phyloP scores from a whole-genome alignment of 2,888 invertebrate species.

The Plutella xylostella region DNA sequence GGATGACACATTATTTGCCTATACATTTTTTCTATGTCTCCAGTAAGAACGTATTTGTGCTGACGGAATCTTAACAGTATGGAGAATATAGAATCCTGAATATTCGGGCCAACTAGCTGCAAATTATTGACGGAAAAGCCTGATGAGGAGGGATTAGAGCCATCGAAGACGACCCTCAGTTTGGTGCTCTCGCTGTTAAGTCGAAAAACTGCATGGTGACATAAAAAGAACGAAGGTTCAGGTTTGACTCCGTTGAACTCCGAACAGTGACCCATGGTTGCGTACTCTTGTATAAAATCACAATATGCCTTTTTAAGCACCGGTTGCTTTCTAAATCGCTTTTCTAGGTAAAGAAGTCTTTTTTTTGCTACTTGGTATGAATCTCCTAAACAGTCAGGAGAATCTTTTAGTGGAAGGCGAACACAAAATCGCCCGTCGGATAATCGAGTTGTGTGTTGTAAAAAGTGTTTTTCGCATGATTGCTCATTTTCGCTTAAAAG shows the following conservation, averaged over 20 bases:
- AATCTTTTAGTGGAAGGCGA: not conserved
- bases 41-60: constrained; percentile 5
- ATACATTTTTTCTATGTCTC: constrained; percentile 21
- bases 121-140: constrained; percentile 13
- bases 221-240: too few relatives aligned
- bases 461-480: not conserved
- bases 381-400: not conserved
- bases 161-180: constrained; percentile 21
- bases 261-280: constrained; percentile 13
- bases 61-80: constrained; percentile 5
- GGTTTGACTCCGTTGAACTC: too few relatives aligned
- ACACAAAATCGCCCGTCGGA: not conserved
- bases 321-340: constrained; percentile 1
- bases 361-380: not conserved
- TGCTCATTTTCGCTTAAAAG: not conserved
- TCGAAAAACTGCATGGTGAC: constrained; percentile 19
- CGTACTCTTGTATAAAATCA: constrained; percentile 15
- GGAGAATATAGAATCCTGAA: constrained; percentile 8
- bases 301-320: not conserved
- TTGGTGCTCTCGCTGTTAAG: constrained; percentile 18
- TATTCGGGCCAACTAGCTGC: constrained; percentile 7
- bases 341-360: not conserved
- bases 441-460: not conserved
- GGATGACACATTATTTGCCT: not conserved
- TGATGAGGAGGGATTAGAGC: constrained; percentile 17